Conservation (phyloP, 2,797 vertebrate species). For the Amphiprion clarkii region DNA sequence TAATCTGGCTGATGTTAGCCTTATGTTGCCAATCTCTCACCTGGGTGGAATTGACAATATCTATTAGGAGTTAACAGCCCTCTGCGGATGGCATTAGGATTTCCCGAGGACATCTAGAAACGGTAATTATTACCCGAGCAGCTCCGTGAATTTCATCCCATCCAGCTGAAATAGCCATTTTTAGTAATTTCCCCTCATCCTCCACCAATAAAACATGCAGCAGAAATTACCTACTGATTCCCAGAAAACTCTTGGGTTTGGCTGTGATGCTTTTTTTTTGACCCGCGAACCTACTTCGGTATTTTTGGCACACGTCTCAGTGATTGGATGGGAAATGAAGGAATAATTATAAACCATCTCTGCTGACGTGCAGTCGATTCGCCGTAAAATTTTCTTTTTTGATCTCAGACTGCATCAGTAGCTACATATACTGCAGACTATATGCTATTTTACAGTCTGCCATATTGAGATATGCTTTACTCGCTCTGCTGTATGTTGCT, state of each 20-base stretch:
- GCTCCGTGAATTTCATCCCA: constrained; percentile 55
- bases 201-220: constrained; percentile 40
- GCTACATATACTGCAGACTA: neutral
- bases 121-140: constrained; percentile 71
- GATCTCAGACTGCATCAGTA: neutral
- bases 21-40: constrained; percentile 60
- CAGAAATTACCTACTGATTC: constrained; percentile 53
- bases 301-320: constrained; percentile 39
- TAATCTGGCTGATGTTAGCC: constrained; percentile 39
- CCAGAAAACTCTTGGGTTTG: constrained; percentile 34
- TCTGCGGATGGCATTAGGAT: constrained; percentile 60
- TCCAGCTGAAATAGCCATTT: constrained; percentile 57
- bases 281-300: constrained; percentile 28
- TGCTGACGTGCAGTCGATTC: constrained; percentile 38
- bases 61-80: constrained; percentile 74
- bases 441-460: neutral
- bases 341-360: constrained; percentile 55
- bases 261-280: constrained; percentile 19
- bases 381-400: no score
- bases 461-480: constrained; percentile 9
- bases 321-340: constrained; percentile 44
- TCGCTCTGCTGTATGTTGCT: constrained; percentile 8
- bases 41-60: constrained; percentile 64
- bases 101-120: constrained; percentile 67
- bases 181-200: constrained; percentile 45